Evolutionary conservation across 2,888 invertebrate genomes (phyloP).

Genomic region (Dicycla oo): DNA sequence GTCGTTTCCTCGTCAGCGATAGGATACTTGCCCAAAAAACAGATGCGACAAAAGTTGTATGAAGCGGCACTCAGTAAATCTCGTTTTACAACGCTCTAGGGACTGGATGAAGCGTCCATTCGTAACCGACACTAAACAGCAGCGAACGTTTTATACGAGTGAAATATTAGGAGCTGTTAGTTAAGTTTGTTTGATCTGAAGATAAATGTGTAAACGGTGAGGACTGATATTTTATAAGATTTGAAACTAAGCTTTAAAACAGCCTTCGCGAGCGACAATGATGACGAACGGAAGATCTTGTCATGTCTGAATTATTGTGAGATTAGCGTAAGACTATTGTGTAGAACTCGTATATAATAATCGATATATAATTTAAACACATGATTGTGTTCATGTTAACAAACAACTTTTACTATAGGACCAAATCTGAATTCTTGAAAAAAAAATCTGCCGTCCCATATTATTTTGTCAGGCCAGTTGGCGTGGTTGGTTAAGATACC

Average conservation of each 20-base stretch:
- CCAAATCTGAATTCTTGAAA: too few species aligned
- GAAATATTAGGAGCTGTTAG: slow-evolving; percentile 12
- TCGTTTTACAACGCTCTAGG: slow-evolving; percentile 31
- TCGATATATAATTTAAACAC: too few species aligned
- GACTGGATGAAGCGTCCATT: slow-evolving; percentile 23
- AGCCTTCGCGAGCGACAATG: neutral
- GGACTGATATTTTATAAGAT: neutral
- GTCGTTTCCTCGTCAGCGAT: neutral
- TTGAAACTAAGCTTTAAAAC: neutral
- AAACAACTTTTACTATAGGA: too few species aligned
- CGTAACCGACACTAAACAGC: slow-evolving; percentile 32
- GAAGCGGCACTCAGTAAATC: slow-evolving; percentile 40
- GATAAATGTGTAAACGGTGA: neutral
- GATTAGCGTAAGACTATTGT: too few species aligned
- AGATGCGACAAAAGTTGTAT: slow-evolving; percentile 41
- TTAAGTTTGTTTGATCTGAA: neutral
- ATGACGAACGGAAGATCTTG: too few species aligned
- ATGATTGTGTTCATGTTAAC: too few species aligned
- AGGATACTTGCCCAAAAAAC: slow-evolving; percentile 6
- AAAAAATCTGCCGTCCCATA: too few species aligned
- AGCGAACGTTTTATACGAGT: slow-evolving; percentile 30
- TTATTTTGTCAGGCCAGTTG: too few species aligned
- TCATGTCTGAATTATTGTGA: neutral
- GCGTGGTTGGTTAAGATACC: too few species aligned
- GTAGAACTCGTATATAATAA: neutral